Base-by-base conservation (phyloP, 2,797 vertebrate genomes). In the Rhincodon typus region DNA sequence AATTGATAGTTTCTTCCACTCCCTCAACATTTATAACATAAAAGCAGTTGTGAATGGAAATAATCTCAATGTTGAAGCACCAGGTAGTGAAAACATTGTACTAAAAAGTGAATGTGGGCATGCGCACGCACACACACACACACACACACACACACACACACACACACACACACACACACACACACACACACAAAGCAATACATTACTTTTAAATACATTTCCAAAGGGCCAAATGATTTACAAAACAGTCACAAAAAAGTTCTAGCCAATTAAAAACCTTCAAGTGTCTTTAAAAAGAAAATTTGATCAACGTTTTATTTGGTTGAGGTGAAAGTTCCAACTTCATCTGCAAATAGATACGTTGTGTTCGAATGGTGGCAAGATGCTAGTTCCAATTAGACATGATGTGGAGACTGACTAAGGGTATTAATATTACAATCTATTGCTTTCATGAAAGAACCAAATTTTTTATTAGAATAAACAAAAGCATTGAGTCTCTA, bases 181-280 rank as follows among this genome's bases (percentile, higher is more conserved):
- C 46, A 21, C 79, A 84, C 42, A 84, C 30, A 66, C 53, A 90
- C 34, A 19, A 6, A 90, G 30, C 53, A 66, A 19, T 23, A 21
- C 57, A 67, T 67, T 91, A 67, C 17, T 91, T 67, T 66, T 91
- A 67, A 94, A 72, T 50, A 94, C 38, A 69, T 72, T 94, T 70
- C 27, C 46, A 72, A 30, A 90, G 50, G 4, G 12, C 34, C 25
- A 94, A 69, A 94, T 27, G 70, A 94, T 38, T 94, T 94, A 94
- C 70, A 27, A 94, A 46, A 94, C 23, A 94, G 10, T 70, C n/a
- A 69, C 66, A 72, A 72, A 72, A 70, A 91, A 12, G 27, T 72
- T 72, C 38, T 94, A 67, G 62, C 25, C 46, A 15, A 69, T 57
- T 38, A 91, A 91, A 91, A 62, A n/a, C n/a, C 13, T 79, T 23